These are phyloP conservation scores for Papilio aristodemus DNA, from an alignment of 1,140 invertebrate species.

Conservation along the genomic window DNA sequence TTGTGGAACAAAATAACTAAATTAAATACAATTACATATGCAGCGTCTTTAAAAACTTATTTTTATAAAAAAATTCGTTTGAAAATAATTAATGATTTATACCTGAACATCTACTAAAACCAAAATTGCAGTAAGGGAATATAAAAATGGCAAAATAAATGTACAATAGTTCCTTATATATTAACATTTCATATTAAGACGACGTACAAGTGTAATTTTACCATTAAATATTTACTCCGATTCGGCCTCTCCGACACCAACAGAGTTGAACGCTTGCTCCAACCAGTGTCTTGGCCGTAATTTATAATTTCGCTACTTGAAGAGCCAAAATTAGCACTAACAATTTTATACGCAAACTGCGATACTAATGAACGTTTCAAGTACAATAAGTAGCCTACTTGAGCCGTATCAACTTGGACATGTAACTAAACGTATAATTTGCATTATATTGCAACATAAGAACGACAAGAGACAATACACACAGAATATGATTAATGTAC, in stretches of 20 bases:
- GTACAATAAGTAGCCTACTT: background rate
- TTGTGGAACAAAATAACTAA: conserved; percentile 25
- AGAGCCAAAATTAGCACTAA: conserved; percentile 11
- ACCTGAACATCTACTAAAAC: background rate
- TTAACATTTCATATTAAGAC: conserved; percentile 14
- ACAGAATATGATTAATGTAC: conserved; percentile 5
- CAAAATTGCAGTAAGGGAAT: conserved; percentile 7
- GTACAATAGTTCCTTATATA: conserved; percentile 12
- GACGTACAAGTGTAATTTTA: conserved; percentile 9
- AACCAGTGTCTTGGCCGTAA: background rate
- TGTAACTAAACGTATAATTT: conserved; percentile 20
- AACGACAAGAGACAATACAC: conserved; percentile 14
- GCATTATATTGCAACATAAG: conserved; percentile 26
- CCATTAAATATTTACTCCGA: conserved; percentile 4
- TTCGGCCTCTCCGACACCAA: background rate
- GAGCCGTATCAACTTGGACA: background rate
- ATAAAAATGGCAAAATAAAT: conserved; percentile 17
- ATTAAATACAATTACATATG: conserved; percentile 22
- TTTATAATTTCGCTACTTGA: background rate
- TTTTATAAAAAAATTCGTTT: conserved; percentile 19
- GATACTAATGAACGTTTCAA: conserved; percentile 3
- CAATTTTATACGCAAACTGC: conserved; percentile 16
- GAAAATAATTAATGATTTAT: conserved; percentile 5
- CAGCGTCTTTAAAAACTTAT: conserved; percentile 14
- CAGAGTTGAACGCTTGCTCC: conserved; percentile 3